phyloP scores from a whole-genome alignment of 2,888 invertebrate genomes.

The Ichneumon xanthorius region DNA sequence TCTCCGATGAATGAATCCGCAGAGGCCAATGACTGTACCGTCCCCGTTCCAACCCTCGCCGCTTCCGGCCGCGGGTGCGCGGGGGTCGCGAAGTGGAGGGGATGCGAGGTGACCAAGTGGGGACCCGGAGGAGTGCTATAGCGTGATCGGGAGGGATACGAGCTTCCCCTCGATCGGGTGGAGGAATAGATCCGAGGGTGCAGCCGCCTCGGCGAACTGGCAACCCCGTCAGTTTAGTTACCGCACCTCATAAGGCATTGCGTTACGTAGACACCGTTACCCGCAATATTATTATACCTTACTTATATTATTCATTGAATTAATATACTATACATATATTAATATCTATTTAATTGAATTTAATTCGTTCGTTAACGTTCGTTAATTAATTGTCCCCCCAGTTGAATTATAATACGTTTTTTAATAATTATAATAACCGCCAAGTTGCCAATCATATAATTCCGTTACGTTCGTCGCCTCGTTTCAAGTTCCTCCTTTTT shows the following conservation, averaged over 20 bases:
- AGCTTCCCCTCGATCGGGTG: slow-evolving; percentile 52
- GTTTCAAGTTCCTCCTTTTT: slow-evolving; percentile 34
- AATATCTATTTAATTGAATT: slow-evolving; percentile 49
- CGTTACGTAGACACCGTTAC: slow-evolving; percentile 84
- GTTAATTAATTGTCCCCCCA: slow-evolving; percentile 69
- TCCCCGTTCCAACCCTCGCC: not conserved
- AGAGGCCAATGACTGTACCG: not conserved
- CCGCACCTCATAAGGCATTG: slow-evolving; percentile 85
- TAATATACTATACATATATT: slow-evolving; percentile 39
- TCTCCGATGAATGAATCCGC: not conserved
- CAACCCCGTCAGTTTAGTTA: slow-evolving; percentile 83
- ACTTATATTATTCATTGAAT: slow-evolving; percentile 31
- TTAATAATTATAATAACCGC: slow-evolving; percentile 38
- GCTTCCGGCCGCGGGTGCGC: not conserved
- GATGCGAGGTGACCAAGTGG: not conserved
- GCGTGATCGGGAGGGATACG: slow-evolving; percentile 33
- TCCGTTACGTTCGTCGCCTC: slow-evolving; percentile 59
- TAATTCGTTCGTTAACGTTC: slow-evolving; percentile 75
- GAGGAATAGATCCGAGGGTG: slow-evolving; percentile 69
- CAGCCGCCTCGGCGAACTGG: slow-evolving; percentile 73
- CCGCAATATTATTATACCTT: slow-evolving; percentile 83
- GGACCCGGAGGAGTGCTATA: slow-evolving; percentile 1
- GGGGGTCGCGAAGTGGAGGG: not conserved
- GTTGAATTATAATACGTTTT: slow-evolving; percentile 59
- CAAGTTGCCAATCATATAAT: slow-evolving; percentile 46